Conservation (phyloP, 2,888 invertebrate species). For the Synergus laeviventris region DNA sequence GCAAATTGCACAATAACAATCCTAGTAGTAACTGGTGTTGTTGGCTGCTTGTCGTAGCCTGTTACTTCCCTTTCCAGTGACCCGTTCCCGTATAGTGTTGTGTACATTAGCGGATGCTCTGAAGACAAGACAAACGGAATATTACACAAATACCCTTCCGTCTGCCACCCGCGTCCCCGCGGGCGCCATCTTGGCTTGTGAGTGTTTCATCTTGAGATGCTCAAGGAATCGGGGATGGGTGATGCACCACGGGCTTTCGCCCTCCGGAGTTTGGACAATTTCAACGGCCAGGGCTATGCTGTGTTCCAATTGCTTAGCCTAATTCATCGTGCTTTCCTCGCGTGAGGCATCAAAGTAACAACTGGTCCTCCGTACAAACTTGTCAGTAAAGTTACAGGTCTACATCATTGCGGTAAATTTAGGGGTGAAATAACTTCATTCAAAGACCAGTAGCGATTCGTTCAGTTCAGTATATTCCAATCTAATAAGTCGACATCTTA, state of each 20-base stretch:
- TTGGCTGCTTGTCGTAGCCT: slow-evolving; percentile 61
- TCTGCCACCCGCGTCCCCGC: slow-evolving; percentile 54
- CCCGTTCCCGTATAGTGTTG: slow-evolving; percentile 66
- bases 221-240: slow-evolving; percentile 57
- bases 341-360: slow-evolving; percentile 57
- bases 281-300: slow-evolving; percentile 63
- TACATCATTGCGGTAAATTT: slow-evolving; percentile 23
- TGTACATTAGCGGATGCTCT: slow-evolving; percentile 76
- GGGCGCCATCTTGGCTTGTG: slow-evolving; percentile 67
- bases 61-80: slow-evolving; percentile 54
- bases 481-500: neutral
- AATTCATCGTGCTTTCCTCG: slow-evolving; percentile 66
- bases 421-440: slow-evolving; percentile 52
- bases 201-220: slow-evolving; percentile 70
- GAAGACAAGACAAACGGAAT: slow-evolving; percentile 76
- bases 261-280: slow-evolving; percentile 71
- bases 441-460: slow-evolving; percentile 56
- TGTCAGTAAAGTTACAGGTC: slow-evolving; percentile 61
- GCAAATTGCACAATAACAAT: slow-evolving; percentile 77
- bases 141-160: slow-evolving; percentile 75
- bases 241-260: slow-evolving; percentile 67
- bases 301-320: slow-evolving; percentile 74
- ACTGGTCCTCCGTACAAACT: slow-evolving; percentile 56
- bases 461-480: neutral
- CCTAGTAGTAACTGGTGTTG: slow-evolving; percentile 67